A percentile compares a stretch with the other conserved stretches of the same genome.
Evolutionary conservation across 2,113 vertebrate genomes (phyloP).

Genomic region (Onychostoma macrolepis): DNA sequence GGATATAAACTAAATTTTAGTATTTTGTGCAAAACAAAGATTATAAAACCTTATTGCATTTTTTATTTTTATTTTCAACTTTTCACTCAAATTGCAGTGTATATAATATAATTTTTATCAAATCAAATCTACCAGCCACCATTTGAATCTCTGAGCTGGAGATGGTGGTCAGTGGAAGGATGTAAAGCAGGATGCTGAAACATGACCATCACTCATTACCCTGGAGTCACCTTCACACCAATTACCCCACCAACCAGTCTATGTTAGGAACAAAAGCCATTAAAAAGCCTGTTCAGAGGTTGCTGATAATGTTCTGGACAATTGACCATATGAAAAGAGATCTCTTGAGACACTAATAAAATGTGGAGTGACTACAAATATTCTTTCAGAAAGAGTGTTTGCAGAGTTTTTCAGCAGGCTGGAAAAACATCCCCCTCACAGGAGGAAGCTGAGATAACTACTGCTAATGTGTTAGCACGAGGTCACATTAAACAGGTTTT

Average conservation of each 20-base stretch:
- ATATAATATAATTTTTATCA: not conserved
- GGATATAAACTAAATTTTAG: not conserved
- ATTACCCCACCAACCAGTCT: conserved; percentile 7
- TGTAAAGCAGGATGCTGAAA: conserved; percentile 14
- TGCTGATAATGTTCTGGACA: conserved; percentile 19
- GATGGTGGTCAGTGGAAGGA: conserved; percentile 36
- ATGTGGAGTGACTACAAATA: too few relatives aligned
- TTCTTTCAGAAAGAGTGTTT: too few relatives aligned
- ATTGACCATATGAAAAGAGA: conserved; percentile 10
- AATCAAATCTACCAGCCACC: not conserved
- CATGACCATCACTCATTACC: not conserved
- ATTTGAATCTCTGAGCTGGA: not conserved
- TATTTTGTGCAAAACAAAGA: not conserved
- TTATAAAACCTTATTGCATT: not conserved
- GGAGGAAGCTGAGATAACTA: conserved; percentile 3
- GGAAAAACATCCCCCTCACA: conserved; percentile 25
- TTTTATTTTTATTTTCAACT: too few relatives aligned
- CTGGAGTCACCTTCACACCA: conserved; percentile 47
- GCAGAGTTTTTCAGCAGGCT: not conserved
- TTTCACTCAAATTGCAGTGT: not conserved
- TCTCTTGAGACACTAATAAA: not conserved
- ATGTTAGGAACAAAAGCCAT: conserved; percentile 24
- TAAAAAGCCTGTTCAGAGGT: not conserved
- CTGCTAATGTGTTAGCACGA: conserved; percentile 21
- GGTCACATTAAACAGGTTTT: conserved; percentile 33